Evolutionary conservation across 2,888 invertebrate genomes (phyloP).

Genomic region (Cheilosia grossa): DNA sequence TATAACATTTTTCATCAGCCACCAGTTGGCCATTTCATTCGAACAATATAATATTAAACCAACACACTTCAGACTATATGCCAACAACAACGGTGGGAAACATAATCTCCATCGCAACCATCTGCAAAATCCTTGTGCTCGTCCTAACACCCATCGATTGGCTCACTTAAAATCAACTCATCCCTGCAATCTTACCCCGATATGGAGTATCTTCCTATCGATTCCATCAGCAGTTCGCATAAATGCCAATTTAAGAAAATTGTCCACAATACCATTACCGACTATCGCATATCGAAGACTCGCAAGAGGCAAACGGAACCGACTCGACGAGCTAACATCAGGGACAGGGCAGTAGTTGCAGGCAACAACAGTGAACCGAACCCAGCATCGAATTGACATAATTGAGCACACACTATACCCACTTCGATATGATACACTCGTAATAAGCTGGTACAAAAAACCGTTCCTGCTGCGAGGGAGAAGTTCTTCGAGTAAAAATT

Average conservation of each 20-base stretch:
- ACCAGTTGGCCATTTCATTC: conserved; percentile 35
- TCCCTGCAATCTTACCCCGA: conserved; percentile 37
- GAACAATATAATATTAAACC: conserved; percentile 10
- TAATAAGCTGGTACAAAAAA: conserved; percentile 20
- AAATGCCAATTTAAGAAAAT: conserved; percentile 72
- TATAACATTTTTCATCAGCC: conserved; percentile 43
- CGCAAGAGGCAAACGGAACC: conserved; percentile 26
- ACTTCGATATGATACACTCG: conserved; percentile 14
- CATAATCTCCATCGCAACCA: conserved; percentile 23
- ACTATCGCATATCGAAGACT: conserved; percentile 56
- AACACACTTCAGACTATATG: conserved; percentile 15
- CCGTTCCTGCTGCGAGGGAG: conserved; percentile 52
- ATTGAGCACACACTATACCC: conserved; percentile 61
- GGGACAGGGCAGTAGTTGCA: background rate
- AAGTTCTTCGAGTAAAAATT: conserved; percentile 44
- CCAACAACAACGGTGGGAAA: conserved; percentile 21
- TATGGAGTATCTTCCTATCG: conserved; percentile 41
- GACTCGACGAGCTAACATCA: background rate
- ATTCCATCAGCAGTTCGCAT: conserved; percentile 57
- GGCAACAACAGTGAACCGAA: conserved; percentile 30
- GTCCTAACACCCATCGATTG: conserved; percentile 48
- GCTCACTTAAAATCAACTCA: conserved; percentile 67
- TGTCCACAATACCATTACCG: conserved; percentile 72
- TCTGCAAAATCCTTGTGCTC: conserved; percentile 40
- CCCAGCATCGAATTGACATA: conserved; percentile 58